phyloP scores from a whole-genome alignment of 2,113 vertebrate genomes.

The Cnemophilus loriae region DNA sequence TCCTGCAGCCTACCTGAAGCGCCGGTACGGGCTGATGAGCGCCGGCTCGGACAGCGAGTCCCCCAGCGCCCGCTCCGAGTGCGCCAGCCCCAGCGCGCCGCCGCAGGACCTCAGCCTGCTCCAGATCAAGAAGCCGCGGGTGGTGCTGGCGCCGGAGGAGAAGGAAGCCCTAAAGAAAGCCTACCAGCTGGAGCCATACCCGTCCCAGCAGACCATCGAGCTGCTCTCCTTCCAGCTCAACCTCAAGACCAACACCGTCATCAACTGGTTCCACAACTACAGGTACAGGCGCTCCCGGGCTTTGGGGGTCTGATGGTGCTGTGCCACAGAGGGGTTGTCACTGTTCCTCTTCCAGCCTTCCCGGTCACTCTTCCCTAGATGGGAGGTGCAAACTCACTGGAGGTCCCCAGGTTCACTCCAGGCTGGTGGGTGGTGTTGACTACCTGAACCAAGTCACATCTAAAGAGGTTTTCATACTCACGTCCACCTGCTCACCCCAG shows the following conservation, averaged over 20 bases:
- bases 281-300: slow-evolving; percentile 47
- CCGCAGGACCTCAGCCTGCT: slow-evolving; percentile 84
- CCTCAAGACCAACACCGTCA: slow-evolving; percentile 97
- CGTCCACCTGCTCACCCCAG: rapidly evolving
- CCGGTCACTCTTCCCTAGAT: background rate
- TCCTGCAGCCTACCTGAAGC: slow-evolving; percentile 88
- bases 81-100: slow-evolving; percentile 83
- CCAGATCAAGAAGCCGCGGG: slow-evolving; percentile 91
- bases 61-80: slow-evolving; percentile 82
- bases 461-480: background rate
- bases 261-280: slow-evolving; percentile 99
- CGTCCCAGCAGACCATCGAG: slow-evolving; percentile 96
- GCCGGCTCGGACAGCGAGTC: slow-evolving; percentile 92
- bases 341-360: background rate
- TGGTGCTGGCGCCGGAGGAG: slow-evolving; percentile 92
- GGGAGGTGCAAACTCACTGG: background rate
- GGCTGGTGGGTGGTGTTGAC: background rate
- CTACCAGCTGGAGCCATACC: slow-evolving; percentile 94
- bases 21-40: slow-evolving; percentile 91
- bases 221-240: slow-evolving; percentile 91
- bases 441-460: background rate
- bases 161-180: slow-evolving; percentile 92
- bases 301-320: background rate
- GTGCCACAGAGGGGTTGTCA: rapidly evolving
- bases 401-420: background rate